A percentile compares a stretch with the other conserved stretches of the same genome.
These are phyloP conservation scores for Dryoscopus gambensis DNA, from an alignment of 2,113 vertebrate species.

Conservation along the genomic window DNA sequence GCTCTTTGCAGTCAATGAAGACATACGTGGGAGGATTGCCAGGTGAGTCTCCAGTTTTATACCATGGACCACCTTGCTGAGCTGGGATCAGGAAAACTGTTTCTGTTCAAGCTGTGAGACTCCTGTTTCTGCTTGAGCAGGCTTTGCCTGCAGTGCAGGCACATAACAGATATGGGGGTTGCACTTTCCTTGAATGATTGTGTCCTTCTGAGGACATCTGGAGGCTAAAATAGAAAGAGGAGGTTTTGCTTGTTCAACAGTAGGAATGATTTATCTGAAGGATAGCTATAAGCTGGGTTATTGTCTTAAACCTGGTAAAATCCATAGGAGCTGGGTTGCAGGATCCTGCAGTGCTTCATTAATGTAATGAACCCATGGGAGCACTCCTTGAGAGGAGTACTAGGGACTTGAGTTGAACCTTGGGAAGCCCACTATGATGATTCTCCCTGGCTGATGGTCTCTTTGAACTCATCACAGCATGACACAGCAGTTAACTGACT, in stretches of 20 bases:
- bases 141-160: not conserved
- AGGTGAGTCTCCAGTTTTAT: slow-evolving; percentile 69
- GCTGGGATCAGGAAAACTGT: not conserved
- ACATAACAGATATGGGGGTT: not conserved
- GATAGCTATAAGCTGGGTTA: not conserved
- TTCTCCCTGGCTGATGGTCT: not conserved
- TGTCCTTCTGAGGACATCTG: not conserved
- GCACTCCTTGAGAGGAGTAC: not conserved
- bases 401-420: not conserved
- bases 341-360: not conserved
- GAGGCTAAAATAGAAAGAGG: not conserved
- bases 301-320: not conserved
- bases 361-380: not conserved
- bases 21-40: slow-evolving; percentile 91
- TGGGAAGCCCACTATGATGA: not conserved
- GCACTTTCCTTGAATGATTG: not conserved
- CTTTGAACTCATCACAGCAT: not conserved
- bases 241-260: not conserved
- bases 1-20: slow-evolving; percentile 60
- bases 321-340: not conserved
- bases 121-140: not conserved
- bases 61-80: not conserved
- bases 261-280: not conserved
- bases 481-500: not conserved
- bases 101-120: not conserved